Conservation (phyloP, 2,113 vertebrate genomes). For the Psittacara wagleri region DNA sequence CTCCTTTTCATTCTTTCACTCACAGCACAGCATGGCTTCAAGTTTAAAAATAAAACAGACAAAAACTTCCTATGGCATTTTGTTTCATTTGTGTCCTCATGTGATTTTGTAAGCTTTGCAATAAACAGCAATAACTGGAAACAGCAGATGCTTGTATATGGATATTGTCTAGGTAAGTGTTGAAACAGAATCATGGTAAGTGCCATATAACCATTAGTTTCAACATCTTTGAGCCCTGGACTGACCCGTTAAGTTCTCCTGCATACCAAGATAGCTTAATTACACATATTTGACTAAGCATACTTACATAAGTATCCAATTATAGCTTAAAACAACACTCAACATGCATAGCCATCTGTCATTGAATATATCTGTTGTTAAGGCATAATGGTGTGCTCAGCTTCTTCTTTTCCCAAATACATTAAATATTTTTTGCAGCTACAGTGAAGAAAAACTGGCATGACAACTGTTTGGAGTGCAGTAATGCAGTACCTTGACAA, state of each 20-base stretch:
- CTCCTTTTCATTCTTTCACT: background rate
- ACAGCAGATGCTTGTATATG: background rate
- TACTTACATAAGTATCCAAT: constrained; percentile 54
- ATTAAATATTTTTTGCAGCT: background rate
- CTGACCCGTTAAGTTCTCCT: background rate
- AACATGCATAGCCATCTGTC: constrained; percentile 49
- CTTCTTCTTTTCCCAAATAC: background rate
- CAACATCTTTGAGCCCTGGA: background rate
- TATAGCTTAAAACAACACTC: constrained; percentile 57
- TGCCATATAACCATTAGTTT: background rate
- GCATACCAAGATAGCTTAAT: constrained; percentile 5
- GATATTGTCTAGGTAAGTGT: background rate
- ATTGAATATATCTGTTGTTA: constrained; percentile 7
- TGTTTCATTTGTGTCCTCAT: background rate
- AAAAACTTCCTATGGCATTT: background rate
- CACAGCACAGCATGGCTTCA: background rate
- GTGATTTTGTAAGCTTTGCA: background rate
- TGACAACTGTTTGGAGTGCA: background rate
- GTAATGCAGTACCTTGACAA: background rate
- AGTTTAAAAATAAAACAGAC: background rate
- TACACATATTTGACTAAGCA: constrained; percentile 36
- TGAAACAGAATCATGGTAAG: background rate
- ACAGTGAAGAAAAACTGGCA: background rate
- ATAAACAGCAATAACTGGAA: background rate
- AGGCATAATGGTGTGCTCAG: background rate